A percentile compares a stretch with the other conserved stretches of the same genome.
Conservation (phyloP, 2,113 vertebrate genomes). For the Microcebus ravelobensis region DNA sequence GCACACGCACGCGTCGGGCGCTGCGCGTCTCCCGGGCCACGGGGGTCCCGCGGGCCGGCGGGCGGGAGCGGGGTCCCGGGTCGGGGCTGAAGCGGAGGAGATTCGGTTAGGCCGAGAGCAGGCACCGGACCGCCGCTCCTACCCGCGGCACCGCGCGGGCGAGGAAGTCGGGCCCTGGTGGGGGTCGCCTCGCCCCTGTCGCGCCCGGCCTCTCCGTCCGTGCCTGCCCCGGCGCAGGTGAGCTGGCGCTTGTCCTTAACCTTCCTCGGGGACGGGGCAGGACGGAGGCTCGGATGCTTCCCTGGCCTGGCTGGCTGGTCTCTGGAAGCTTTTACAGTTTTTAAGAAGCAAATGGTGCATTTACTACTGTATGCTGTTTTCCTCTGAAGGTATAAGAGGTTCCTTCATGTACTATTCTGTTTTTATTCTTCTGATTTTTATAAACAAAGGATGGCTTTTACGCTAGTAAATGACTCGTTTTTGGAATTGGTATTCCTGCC, state of each 20-base stretch:
- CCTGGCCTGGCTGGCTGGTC: not conserved
- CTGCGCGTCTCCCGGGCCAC: not conserved
- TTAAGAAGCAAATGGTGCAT: not conserved
- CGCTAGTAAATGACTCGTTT: not conserved
- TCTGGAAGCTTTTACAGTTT: not conserved
- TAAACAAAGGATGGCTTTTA: not conserved
- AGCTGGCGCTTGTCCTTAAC: slow-evolving; percentile 31
- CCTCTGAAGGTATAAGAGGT: not conserved
- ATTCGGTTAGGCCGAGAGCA: slow-evolving; percentile 29
- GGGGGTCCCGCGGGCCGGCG: not conserved
- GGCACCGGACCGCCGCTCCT: not conserved
- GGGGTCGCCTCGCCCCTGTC: not conserved
- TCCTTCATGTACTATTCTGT: not conserved
- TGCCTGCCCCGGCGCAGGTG: slow-evolving; percentile 32
- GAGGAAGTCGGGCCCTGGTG: not conserved
- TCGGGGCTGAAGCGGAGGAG: not conserved
- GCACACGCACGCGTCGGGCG: not conserved
- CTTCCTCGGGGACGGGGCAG: not conserved
- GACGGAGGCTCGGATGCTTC: not conserved
- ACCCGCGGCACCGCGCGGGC: not conserved
- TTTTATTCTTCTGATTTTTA: not conserved
- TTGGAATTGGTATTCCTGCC: slow-evolving; percentile 33
- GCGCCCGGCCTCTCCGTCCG: not conserved
- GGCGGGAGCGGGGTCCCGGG: not conserved
- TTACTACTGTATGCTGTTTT: not conserved